phyloP scores from a whole-genome alignment of 2,888 invertebrate species.

The Cephus rjabovi region DNA sequence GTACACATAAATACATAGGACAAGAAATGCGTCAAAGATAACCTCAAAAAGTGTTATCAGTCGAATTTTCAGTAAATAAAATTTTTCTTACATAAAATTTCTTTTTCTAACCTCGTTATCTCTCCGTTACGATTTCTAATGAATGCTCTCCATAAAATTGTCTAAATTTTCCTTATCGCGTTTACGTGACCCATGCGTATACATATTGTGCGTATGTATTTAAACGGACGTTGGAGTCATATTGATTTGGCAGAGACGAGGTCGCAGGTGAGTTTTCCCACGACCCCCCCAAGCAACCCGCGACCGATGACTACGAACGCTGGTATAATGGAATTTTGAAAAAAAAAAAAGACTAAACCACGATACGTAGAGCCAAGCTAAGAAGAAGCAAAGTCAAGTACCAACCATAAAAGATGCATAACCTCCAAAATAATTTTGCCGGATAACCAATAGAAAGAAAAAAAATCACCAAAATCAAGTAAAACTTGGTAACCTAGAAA shows the following conservation, averaged over 20 bases:
- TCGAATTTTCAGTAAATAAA: background rate
- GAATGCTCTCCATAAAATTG: background rate
- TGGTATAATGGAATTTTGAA: background rate
- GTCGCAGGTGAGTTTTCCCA: conserved; percentile 57
- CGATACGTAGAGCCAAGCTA: background rate
- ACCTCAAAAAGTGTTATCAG: background rate
- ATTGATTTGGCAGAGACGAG: conserved; percentile 55
- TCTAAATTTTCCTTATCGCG: background rate
- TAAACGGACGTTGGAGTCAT: conserved; percentile 18
- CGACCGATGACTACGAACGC: background rate
- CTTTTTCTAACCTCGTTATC: no score
- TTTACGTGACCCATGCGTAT: background rate
- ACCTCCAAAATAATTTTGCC: background rate
- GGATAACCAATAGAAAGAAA: background rate
- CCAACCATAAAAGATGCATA: background rate
- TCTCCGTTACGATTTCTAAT: background rate
- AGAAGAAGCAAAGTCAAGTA: no score
- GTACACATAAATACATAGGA: no score
- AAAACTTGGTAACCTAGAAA: background rate
- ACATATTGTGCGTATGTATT: background rate
- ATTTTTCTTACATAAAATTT: no score
- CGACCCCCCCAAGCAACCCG: conserved; percentile 32
- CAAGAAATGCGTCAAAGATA: background rate
- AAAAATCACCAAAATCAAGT: background rate
- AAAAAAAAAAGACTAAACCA: background rate